phyloP scores from a whole-genome alignment of 2,888 invertebrate species.

The Malthinus seriepunctatus region DNA sequence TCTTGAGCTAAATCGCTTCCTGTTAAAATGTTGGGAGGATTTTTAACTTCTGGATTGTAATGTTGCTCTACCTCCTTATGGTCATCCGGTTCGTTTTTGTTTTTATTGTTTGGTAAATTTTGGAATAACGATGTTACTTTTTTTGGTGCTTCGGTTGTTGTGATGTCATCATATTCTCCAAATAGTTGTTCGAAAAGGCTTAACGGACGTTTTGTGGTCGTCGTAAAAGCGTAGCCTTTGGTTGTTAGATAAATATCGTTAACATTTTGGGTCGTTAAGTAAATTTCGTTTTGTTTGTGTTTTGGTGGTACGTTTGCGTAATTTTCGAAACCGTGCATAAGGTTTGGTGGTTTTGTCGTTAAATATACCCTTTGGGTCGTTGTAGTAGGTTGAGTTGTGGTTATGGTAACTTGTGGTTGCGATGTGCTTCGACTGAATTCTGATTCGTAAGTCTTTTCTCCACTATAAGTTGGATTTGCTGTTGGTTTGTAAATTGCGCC shows the following conservation, averaged over 20 bases:
- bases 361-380: constrained; percentile 35
- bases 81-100: constrained; percentile 33
- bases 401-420: not conserved
- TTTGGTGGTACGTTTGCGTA: constrained; percentile 32
- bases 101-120: constrained; percentile 38
- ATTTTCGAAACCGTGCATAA: constrained; percentile 48
- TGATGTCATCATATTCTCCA: constrained; percentile 51
- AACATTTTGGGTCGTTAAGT: constrained; percentile 41
- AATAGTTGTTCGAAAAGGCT: constrained; percentile 54
- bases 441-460: no score
- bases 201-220: constrained; percentile 51
- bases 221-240: constrained; percentile 33
- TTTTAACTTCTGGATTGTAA: constrained; percentile 7
- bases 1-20: constrained; percentile 43
- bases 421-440: no score
- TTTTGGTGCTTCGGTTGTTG: constrained; percentile 34
- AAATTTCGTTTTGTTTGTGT: constrained; percentile 35
- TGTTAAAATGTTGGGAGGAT: constrained; percentile 37
- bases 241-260: constrained; percentile 33
- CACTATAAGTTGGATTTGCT: constrained; percentile 49
- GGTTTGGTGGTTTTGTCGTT: constrained; percentile 43
- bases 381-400: constrained; percentile 33
- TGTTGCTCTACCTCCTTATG: constrained; percentile 7
- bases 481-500: constrained; percentile 49
- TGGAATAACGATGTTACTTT: constrained; percentile 29